Base-by-base conservation (phyloP, 2,797 vertebrate species). In the Acanthis flammea region DNA sequence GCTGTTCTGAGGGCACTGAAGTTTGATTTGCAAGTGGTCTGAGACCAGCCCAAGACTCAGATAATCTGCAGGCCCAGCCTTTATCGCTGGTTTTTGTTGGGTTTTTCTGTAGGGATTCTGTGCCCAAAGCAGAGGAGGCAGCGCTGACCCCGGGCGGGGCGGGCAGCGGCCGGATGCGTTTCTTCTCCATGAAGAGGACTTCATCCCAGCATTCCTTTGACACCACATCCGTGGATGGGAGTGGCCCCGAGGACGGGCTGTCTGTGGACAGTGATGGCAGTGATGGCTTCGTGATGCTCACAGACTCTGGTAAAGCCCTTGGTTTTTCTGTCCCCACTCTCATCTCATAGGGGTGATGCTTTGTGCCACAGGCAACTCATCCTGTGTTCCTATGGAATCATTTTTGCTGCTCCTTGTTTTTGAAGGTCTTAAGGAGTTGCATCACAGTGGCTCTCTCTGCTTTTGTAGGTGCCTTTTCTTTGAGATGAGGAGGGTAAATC, bases 121-220 rank as follows among this genome's bases (percentile, higher is more conserved):
- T 96, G 95, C 97, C 97, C 79, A 98, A 97, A 61, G 93, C 96
- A 60, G 99, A 99, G 10, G 99, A 99, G 31, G 96, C 97, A 33
- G 88, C 96, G 30, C 94, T 97, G 83, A 86, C 97, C 86, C 97
- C 98, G 2, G 94, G 86, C 0, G 96, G 97, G 37, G 86, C 71
- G 4, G 67, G 95, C 83, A 73, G 96, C 19, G 39, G 98, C 58
- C 98, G 97, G 35, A 97, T 98, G 77, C 98, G 98, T 30, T 98
- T 98, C 88, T 98, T 98, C 72, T 96, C 98, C 91, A 98, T 99
- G 98, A 99, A 98, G 97, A 98, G 98, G 53, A 99, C 99, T 0
- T 94, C 98, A 7, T 99, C 99, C 90, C 99, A 99, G 96, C 98
- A 98, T 90, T 99, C 99, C 90, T 98, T 99, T 50, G 99, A 99